phyloP scores from a whole-genome alignment of 2,113 vertebrate genomes.

The Phaethon lepturus region DNA sequence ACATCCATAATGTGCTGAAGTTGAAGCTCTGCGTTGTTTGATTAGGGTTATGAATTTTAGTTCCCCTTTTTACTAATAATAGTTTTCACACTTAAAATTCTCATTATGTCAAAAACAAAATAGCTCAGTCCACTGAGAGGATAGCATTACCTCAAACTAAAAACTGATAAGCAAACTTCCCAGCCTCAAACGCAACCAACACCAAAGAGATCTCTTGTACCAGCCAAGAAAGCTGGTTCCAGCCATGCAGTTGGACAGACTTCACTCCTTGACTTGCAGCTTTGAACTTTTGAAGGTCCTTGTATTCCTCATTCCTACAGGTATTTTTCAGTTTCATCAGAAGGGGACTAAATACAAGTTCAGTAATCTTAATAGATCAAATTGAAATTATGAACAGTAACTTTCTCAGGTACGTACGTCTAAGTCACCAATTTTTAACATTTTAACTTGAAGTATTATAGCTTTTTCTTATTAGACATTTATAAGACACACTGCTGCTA shows the following conservation, averaged over 20 bases:
- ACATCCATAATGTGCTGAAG: neutral
- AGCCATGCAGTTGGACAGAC: neutral
- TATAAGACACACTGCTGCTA: neutral
- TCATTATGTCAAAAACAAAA: neutral
- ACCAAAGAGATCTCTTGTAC: neutral
- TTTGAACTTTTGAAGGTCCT: neutral
- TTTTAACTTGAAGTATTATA: neutral
- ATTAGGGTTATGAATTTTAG: neutral
- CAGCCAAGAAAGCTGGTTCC: neutral
- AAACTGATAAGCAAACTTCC: neutral
- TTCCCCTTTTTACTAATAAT: neutral
- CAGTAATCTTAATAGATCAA: neutral
- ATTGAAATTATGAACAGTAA: neutral
- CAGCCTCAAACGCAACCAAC: neutral
- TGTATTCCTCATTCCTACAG: neutral
- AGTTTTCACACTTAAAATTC: neutral
- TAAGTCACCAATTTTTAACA: neutral
- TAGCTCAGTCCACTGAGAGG: fast-evolving
- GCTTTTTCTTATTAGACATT: neutral
- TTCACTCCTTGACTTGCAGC: neutral
- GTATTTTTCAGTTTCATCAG: neutral
- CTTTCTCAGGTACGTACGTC: neutral
- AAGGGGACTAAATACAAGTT: neutral
- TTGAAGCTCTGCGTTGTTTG: neutral
- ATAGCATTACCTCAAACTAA: neutral